Evolutionary conservation across 2,888 invertebrate genomes (phyloP), one percentile per base, ranked within the genome.

Genomic region (Acanthococcus lagerstroemiae): DNA sequence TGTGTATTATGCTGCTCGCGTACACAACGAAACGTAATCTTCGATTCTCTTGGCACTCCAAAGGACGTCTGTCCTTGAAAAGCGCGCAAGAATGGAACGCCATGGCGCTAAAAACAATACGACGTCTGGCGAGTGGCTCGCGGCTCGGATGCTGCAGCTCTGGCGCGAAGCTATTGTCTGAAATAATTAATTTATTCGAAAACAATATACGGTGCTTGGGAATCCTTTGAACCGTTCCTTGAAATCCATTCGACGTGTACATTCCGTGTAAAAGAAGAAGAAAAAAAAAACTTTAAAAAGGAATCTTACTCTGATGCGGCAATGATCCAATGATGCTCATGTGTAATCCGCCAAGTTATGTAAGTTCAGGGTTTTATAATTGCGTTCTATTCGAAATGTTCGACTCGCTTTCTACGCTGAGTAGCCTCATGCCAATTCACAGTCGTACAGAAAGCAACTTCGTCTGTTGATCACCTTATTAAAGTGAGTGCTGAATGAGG

Each of bases 101-200:
- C 58, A 58, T 58, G 58, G 58, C 58, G 58, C 58, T 58, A 58
- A 58, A 58, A 44, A 58, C 58, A 58, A 58, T 58, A 25, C 58
- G 25, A 12, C 57, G 58, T 58, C 58, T 58, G 46, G 58, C 58
- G 58, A 58, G 44, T 48, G 48, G 58, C 58, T 58, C 48, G 58
- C 58, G 58, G 58, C 45, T 58, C 45, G 48, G 46, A 58, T 58
- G 58, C 58, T 58, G 48, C 26, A 48, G 37, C n/a, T n/a, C 55
- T 57, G 24, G n/a, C 37, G 56, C 58, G 58, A 45, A 25, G 44
- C 58, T 19, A 45, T 19, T 7, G 4, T 45, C 15, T 19, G 46
- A 19, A 15, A 17, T 45, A 45, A 45, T 45, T 45, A 45, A 45
- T 45, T 17, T 45, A 17, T 19, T n/a, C 17, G 17, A 15, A 45